These are phyloP conservation scores for Diachasmimorpha longicaudata DNA, from an alignment of 1,140 invertebrate genomes.

Conservation along the genomic window DNA sequence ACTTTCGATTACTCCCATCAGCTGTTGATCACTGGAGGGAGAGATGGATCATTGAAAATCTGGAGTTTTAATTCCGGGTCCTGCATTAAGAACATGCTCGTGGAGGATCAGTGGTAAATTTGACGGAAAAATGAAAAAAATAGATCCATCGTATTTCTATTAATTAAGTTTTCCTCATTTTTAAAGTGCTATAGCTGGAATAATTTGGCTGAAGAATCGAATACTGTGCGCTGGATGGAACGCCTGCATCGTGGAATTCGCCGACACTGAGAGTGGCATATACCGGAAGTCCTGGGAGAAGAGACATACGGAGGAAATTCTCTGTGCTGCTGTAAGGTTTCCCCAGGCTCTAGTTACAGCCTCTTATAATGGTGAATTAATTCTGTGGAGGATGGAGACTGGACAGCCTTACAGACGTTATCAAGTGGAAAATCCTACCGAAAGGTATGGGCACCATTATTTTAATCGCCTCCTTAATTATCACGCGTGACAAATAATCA, in stretches of 20 bases:
- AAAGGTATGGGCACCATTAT: constrained; percentile 32
- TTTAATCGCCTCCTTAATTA: too few species aligned
- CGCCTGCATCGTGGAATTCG: constrained; percentile 72
- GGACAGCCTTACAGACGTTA: constrained; percentile 68
- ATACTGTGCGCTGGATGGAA: constrained; percentile 78
- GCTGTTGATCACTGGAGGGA: constrained; percentile 73
- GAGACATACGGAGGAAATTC: constrained; percentile 76
- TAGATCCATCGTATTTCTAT: too few species aligned
- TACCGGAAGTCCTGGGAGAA: constrained; percentile 67
- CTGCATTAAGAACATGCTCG: constrained; percentile 69
- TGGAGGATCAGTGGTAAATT: constrained; percentile 61
- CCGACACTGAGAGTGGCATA: constrained; percentile 61
- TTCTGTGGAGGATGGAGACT: constrained; percentile 79
- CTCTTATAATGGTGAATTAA: constrained; percentile 76
- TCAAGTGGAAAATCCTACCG: constrained; percentile 39
- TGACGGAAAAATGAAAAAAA: too few species aligned
- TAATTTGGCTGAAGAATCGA: constrained; percentile 56
- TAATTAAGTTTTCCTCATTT: too few species aligned
- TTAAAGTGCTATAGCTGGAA: constrained; percentile 49
- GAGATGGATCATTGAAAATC: constrained; percentile 72
- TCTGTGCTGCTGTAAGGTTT: constrained; percentile 67
- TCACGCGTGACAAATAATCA: too few species aligned
- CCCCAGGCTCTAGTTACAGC: constrained; percentile 73
- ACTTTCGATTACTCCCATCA: constrained; percentile 75
- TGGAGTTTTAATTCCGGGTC: constrained; percentile 82